Conservation (phyloP, 2,113 vertebrate species). For the Strix uralensis region DNA sequence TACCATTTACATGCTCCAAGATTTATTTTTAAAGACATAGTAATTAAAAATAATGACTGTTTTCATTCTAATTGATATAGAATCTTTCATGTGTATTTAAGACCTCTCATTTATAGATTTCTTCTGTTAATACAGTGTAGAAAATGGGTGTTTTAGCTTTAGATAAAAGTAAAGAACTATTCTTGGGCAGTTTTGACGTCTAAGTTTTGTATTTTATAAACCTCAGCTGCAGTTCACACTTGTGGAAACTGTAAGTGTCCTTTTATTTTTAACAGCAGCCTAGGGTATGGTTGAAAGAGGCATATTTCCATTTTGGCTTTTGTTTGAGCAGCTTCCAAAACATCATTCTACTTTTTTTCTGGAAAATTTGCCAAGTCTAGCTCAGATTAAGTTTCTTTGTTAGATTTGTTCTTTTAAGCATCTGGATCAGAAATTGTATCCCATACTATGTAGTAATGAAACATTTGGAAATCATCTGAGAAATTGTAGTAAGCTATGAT, state of each 20-base stretch:
- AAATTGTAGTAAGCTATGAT: conserved; percentile 55
- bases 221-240: conserved; percentile 71
- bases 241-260: conserved; percentile 72
- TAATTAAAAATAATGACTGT: not conserved
- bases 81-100: not conserved
- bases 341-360: conserved; percentile 59
- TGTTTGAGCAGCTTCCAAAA: conserved; percentile 81
- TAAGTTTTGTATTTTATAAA: conserved; percentile 62
- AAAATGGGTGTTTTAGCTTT: conserved; percentile 24
- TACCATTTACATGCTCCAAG: not conserved
- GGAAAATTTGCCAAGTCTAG: conserved; percentile 74
- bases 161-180: conserved; percentile 4
- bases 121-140: not conserved
- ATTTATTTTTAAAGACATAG: not conserved
- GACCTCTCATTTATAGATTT: not conserved
- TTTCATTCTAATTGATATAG: not conserved
- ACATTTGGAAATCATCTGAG: conserved; percentile 82
- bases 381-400: conserved; percentile 78
- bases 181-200: conserved; percentile 41
- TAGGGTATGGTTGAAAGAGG: conserved; percentile 62
- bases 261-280: conserved; percentile 73
- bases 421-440: conserved; percentile 79
- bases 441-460: conserved; percentile 62
- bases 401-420: conserved; percentile 75
- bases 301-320: conserved; percentile 74